Evolutionary conservation across 2,113 vertebrate genomes (phyloP).

Genomic region (Mus pahari): DNA sequence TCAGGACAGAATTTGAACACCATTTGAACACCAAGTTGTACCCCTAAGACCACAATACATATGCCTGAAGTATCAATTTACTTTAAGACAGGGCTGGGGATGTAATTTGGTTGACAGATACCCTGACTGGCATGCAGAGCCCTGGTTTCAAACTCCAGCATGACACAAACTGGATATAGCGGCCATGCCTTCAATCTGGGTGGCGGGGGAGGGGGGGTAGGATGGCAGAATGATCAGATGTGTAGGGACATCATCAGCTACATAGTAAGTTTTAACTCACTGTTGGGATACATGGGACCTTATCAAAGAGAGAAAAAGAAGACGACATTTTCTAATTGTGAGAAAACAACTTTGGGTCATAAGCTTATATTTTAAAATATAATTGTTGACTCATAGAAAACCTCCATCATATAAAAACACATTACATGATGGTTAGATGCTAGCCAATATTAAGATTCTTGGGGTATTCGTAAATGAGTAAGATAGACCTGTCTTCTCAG

Average conservation of each 20-base stretch:
- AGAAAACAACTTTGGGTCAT: constrained; percentile 17
- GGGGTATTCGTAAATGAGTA: not conserved
- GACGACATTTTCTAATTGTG: constrained; percentile 23
- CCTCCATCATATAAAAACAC: constrained; percentile 31
- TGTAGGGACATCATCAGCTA: not conserved
- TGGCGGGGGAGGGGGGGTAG: not conserved
- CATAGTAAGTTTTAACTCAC: not conserved
- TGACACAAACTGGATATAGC: too few species aligned
- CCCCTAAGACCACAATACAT: constrained; percentile 7
- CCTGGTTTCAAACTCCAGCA: not conserved
- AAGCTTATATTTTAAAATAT: not conserved
- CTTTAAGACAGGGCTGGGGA: not conserved
- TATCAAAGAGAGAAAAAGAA: not conserved
- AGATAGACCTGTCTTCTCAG: not conserved
- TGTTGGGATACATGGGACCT: not conserved
- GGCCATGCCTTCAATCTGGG: not conserved
- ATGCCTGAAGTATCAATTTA: not conserved
- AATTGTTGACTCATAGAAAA: not conserved
- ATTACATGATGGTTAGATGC: constrained; percentile 7
- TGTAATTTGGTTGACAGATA: not conserved
- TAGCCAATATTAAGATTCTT: constrained; percentile 11
- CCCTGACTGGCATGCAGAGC: not conserved
- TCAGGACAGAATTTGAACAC: constrained; percentile 50
- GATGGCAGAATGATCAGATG: not conserved
- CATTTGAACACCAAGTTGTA: not conserved